A percentile compares a stretch with the other conserved stretches of the same genome.
Evolutionary conservation across 1,140 invertebrate species (phyloP).

Genomic region (Hetaerina americana): DNA sequence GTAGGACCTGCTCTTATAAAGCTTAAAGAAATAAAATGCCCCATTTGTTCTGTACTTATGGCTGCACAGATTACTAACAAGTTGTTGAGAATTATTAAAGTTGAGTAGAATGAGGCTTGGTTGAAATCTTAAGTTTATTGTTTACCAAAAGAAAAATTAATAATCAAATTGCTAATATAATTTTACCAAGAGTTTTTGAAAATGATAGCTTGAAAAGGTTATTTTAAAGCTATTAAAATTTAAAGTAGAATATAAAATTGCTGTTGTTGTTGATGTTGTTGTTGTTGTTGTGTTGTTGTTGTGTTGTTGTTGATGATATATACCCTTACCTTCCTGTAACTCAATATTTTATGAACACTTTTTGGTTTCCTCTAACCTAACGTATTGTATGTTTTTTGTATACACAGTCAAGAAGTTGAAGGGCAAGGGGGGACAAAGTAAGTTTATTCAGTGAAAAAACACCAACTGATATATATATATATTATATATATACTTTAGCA

Average conservation of each 20-base stretch:
- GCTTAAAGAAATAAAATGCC: neutral
- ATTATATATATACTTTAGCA: neutral
- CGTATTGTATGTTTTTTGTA: slow-evolving; percentile 6
- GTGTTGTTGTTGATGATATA: neutral
- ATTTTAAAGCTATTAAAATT: neutral
- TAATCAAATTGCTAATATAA: neutral
- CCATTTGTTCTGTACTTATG: neutral
- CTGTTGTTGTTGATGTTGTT: slow-evolving; percentile 8
- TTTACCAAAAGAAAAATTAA: neutral
- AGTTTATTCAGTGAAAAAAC: slow-evolving; percentile 1
- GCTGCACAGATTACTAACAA: neutral
- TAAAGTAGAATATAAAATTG: neutral
- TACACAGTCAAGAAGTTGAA: slow-evolving; percentile 7
- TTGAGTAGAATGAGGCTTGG: neutral
- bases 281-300: slow-evolving; percentile 2
- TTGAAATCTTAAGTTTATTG: neutral
- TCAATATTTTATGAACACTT: slow-evolving; percentile 1
- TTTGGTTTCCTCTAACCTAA: slow-evolving; percentile 6
- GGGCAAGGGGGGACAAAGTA: slow-evolving; percentile 4
- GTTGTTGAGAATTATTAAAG: neutral
- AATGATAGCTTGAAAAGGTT: neutral
- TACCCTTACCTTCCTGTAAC: neutral
- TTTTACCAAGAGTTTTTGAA: neutral
- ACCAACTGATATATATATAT: slow-evolving; percentile 1
- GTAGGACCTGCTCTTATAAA: neutral